Evolutionary conservation across 2,113 vertebrate genomes (phyloP).

Genomic region (Pedionomus torquatus): DNA sequence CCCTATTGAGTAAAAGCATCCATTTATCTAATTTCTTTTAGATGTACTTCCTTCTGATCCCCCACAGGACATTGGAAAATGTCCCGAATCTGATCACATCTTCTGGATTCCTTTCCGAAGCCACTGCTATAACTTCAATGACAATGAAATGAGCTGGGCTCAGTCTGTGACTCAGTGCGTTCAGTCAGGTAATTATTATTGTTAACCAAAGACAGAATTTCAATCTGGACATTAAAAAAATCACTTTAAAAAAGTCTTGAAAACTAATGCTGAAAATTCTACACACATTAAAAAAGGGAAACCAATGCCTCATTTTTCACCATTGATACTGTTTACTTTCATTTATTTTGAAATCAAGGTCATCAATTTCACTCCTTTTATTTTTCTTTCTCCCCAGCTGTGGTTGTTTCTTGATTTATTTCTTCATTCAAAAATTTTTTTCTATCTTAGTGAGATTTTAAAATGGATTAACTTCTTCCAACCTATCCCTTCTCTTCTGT

Average conservation of each 20-base stretch:
- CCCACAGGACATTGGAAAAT: slow-evolving; percentile 78
- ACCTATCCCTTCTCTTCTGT: neutral
- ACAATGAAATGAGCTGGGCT: slow-evolving; percentile 74
- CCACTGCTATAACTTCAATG: slow-evolving; percentile 80
- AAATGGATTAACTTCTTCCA: neutral
- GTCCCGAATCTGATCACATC: slow-evolving; percentile 72
- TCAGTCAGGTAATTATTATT: slow-evolving; percentile 74
- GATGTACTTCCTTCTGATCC: slow-evolving; percentile 76
- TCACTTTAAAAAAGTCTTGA: neutral
- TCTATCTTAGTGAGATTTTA: neutral
- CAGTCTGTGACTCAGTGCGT: slow-evolving; percentile 81
- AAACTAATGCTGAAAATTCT: neutral
- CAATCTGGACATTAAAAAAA: neutral
- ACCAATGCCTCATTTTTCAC: neutral
- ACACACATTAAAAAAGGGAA: neutral
- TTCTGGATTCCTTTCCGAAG: slow-evolving; percentile 83
- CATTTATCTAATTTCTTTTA: slow-evolving; percentile 56
- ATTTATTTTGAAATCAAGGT: neutral
- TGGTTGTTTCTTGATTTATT: neutral
- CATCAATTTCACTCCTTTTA: neutral
- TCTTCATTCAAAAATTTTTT: neutral
- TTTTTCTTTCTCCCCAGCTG: neutral
- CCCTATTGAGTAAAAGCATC: neutral
- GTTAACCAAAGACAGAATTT: neutral
- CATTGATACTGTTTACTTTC: neutral